Evolutionary conservation across 1,140 invertebrate species (phyloP), one percentile per base, ranked within the genome.

Genomic region (Ladona fulva): DNA sequence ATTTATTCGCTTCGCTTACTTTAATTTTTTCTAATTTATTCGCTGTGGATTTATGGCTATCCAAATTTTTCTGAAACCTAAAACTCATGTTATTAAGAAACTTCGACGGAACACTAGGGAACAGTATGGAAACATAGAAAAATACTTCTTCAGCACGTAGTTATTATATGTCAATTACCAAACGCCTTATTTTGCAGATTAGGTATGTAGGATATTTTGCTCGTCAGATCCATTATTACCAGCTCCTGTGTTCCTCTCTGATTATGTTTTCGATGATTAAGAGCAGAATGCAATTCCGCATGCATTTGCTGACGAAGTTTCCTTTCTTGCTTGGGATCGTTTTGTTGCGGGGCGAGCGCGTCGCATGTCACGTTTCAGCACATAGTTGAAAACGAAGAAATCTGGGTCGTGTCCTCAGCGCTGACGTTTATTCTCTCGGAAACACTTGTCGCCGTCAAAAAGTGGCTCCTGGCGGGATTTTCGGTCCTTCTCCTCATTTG

Each of bases 381-480:
- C 52, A 22, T 22, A 22, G 52, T 66, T 66, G 52, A 66, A 52
- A 52, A 52, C 44, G 44, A 19, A 66, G n/a, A 66, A 6, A 66
- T 66, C 52, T 22, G 52, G 52, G 52, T 66, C 52, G n/a, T 22
- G 52, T 66, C 52, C 52, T 66, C 16, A 6, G 3, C 52, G n/a
- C 52, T 66, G 52, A 66, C 52, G 52, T 66, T 66, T 12, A 66
- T 66, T 66, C 52, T 66, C 52, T 66, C 52, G 52, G 52, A 66
- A 66, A 66, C 52, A 66, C 52, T 66, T 66, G 52, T 66, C 52
- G 3, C 52, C n/a, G 52, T 66, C 52, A 66, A 66, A 66, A 66
- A 66, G n/a, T 19, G n/a, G 52, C 14, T 66, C 52, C 16, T 66
- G 52, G 52, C n/a, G 52, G 44, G 44, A 11, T 52, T 52, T 52